Conservation (phyloP, 2,797 vertebrate species). For the Brachymystax lenok region DNA sequence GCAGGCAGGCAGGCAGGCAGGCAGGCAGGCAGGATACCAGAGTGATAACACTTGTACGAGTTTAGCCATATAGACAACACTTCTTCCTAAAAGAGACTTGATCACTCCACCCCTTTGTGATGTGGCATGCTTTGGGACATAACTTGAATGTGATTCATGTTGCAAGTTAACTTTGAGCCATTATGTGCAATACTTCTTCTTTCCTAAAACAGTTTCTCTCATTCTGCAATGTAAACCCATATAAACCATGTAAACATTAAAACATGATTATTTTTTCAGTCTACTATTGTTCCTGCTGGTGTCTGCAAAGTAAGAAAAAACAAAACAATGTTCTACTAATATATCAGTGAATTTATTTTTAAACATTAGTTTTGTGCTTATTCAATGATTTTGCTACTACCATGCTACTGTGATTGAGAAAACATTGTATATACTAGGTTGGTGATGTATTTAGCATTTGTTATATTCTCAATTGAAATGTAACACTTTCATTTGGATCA, state of each 20-base stretch:
- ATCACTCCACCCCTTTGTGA: slow-evolving; percentile 94
- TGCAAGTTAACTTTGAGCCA: slow-evolving; percentile 99
- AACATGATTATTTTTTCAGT: slow-evolving; percentile 72
- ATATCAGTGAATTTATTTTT: slow-evolving; percentile 99
- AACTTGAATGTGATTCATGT: slow-evolving; percentile 99
- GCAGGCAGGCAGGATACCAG: slow-evolving; percentile 81
- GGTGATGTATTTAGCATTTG: slow-evolving; percentile 99
- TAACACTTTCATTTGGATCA: slow-evolving; percentile 99
- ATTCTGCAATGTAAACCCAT: slow-evolving; percentile 89
- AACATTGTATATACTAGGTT: slow-evolving; percentile 99
- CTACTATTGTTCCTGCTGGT: slow-evolving; percentile 96
- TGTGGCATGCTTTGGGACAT: slow-evolving; percentile 91
- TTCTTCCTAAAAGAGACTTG: slow-evolving; percentile 87
- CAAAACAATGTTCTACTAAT: slow-evolving; percentile 93
- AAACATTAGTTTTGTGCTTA: slow-evolving; percentile 98
- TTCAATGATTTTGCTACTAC: slow-evolving; percentile 99
- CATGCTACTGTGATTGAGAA: slow-evolving; percentile 99
- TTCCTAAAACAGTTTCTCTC: slow-evolving; percentile 88
- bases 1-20: slow-evolving; percentile 72
- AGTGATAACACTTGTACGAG: slow-evolving; percentile 79
- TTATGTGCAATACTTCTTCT: slow-evolving; percentile 99
- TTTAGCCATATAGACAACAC: slow-evolving; percentile 91
- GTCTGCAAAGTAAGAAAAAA: slow-evolving; percentile 94
- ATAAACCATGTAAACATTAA: slow-evolving; percentile 96
- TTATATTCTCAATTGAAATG: slow-evolving; percentile 99